Conservation (phyloP, 2,888 invertebrate species). For the Aphrophora alni region DNA sequence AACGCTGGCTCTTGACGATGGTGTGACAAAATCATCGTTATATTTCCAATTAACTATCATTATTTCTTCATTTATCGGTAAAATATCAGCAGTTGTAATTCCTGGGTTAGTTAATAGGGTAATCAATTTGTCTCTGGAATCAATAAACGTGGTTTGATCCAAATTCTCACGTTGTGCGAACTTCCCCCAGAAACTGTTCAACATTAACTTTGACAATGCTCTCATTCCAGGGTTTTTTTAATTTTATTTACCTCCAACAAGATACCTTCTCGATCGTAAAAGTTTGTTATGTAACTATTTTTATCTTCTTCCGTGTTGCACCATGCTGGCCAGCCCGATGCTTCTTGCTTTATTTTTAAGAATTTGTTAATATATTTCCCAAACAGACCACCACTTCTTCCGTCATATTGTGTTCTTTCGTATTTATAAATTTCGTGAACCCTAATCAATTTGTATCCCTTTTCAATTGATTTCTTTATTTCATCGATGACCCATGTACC, state of each 20-base stretch:
- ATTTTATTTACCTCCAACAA: not conserved
- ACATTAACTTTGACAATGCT: not conserved
- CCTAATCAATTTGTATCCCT: slow-evolving; percentile 39
- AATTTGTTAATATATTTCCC: slow-evolving; percentile 53
- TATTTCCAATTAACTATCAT: slow-evolving; percentile 14
- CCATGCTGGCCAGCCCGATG: slow-evolving; percentile 49
- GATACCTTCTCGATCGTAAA: not conserved
- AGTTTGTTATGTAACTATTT: slow-evolving; percentile 30
- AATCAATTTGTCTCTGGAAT: no score
- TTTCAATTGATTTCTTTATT: slow-evolving; percentile 49
- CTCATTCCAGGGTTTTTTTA: not conserved
- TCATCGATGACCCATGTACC: slow-evolving; percentile 54
- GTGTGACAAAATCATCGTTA: not conserved
- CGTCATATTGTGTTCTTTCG: not conserved
- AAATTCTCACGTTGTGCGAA: not conserved
- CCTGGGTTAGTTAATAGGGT: no score
- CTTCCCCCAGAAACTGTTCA: slow-evolving; percentile 25
- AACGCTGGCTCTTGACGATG: slow-evolving; percentile 48
- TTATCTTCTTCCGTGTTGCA: slow-evolving; percentile 43
- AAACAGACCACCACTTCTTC: slow-evolving; percentile 52
- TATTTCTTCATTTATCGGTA: not conserved
- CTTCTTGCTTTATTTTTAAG: slow-evolving; percentile 52
- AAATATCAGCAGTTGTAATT: not conserved
- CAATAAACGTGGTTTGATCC: not conserved
- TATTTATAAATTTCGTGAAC: slow-evolving; percentile 7